Conservation (phyloP, 2,888 invertebrate species). For the Frankliniella intonsa region DNA sequence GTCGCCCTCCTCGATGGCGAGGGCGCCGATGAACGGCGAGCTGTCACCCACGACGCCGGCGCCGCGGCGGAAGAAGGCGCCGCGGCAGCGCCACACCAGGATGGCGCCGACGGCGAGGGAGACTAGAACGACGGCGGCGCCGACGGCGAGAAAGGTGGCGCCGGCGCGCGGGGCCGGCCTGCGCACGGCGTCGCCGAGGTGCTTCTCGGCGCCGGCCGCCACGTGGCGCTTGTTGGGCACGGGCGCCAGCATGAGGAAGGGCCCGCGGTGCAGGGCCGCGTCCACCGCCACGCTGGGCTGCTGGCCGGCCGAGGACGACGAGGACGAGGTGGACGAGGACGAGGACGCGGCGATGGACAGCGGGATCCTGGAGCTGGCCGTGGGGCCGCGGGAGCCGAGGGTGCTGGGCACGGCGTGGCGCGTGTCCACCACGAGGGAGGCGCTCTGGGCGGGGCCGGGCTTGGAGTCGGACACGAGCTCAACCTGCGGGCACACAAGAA, state of each 20-base stretch:
- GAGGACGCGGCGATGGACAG: neutral
- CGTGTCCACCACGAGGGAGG: conserved; percentile 13
- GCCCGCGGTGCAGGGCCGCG: conserved; percentile 7
- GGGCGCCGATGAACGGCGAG: conserved; percentile 15
- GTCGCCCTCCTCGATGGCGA: conserved; percentile 11
- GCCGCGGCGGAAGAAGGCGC: conserved; percentile 2
- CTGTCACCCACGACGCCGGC: neutral
- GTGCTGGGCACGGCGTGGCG: conserved; percentile 14
- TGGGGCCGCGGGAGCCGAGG: neutral
- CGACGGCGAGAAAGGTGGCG: neutral
- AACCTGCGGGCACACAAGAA: neutral
- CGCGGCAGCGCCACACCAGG: conserved; percentile 15
- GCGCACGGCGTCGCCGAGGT: conserved; percentile 7
- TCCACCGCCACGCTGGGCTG: neutral
- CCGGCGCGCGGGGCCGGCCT: neutral
- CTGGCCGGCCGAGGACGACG: neutral
- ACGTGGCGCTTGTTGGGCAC: conserved; percentile 17
- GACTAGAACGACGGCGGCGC: conserved; percentile 1
- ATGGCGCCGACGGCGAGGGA: conserved; percentile 12
- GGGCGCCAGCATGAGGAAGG: conserved; percentile 12
- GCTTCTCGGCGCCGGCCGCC: conserved; percentile 2
- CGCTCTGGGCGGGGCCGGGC: conserved; percentile 19
- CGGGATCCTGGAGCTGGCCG: conserved; percentile 3
- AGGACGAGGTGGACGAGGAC: neutral
- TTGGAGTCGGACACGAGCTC: conserved; percentile 14